These are phyloP conservation scores for Stegophylla sp. DNA, from an alignment of 2,888 invertebrate species.

Conservation along the genomic window DNA sequence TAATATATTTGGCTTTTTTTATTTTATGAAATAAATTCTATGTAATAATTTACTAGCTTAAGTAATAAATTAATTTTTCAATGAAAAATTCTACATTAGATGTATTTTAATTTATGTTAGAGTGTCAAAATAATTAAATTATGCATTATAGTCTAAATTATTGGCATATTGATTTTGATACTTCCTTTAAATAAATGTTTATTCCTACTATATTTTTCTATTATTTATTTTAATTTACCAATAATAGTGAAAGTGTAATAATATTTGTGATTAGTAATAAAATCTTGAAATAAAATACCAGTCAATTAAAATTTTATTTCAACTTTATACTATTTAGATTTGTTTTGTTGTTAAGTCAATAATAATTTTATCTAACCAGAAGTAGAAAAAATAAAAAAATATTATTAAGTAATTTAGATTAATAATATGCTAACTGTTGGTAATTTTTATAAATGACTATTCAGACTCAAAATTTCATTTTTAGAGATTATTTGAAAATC, in stretches of 20 bases:
- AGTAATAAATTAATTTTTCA: too few species aligned
- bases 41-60: too few species aligned
- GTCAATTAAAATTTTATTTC: conserved; percentile 38
- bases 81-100: too few species aligned
- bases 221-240: neutral
- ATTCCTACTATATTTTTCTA: conserved; percentile 4
- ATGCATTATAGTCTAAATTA: neutral
- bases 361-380: neutral
- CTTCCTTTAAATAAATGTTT: conserved; percentile 20
- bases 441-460: neutral
- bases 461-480: conserved; percentile 20
- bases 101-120: too few species aligned
- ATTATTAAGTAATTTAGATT: conserved; percentile 4
- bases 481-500: neutral
- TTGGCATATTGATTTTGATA: conserved; percentile 27
- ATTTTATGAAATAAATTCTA: too few species aligned
- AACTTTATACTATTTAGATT: conserved; percentile 7
- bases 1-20: too few species aligned
- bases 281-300: conserved; percentile 27
- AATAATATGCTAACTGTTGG: neutral
- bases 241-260: neutral
- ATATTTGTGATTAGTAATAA: conserved; percentile 10
- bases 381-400: neutral
- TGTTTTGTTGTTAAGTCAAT: neutral
- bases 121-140: neutral